Percentiles rank a stretch among this genome's conserved stretches.
These are phyloP conservation scores for Hymenochirus boettgeri DNA, from an alignment of 2,113 vertebrate species.

Conservation along the genomic window DNA sequence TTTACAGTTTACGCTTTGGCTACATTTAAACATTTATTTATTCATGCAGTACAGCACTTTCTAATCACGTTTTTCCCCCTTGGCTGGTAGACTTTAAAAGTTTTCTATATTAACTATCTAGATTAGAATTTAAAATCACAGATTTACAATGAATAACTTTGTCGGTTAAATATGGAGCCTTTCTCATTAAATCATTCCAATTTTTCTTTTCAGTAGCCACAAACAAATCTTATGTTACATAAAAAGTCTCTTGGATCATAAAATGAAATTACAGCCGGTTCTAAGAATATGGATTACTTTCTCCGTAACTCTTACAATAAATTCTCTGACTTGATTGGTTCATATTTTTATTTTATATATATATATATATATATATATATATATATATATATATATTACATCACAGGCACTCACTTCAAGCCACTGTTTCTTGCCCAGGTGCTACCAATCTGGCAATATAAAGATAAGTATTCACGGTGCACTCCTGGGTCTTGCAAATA, in stretches of 20 bases:
- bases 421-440: no score
- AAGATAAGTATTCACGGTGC: no score
- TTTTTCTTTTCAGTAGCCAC: background rate
- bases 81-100: background rate
- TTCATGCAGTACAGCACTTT: no score
- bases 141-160: background rate
- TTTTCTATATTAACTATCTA: background rate
- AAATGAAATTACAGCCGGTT: conserved; percentile 7
- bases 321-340: background rate
- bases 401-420: no score
- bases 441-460: no score
- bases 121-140: background rate
- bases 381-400: no score
- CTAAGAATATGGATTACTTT: background rate
- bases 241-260: conserved; percentile 3
- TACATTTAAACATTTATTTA: no score
- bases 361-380: no score
- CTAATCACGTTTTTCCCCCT: no score
- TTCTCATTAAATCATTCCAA: background rate
- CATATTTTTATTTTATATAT: no score
- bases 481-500: no score
- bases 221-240: conserved; percentile 4
- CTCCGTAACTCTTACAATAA: background rate
- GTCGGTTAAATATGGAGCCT: background rate
- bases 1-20: no score